Percentiles rank a stretch among this genome's conserved stretches.
Evolutionary conservation across 2,888 invertebrate species (phyloP).

Genomic region (Antitype chi): DNA sequence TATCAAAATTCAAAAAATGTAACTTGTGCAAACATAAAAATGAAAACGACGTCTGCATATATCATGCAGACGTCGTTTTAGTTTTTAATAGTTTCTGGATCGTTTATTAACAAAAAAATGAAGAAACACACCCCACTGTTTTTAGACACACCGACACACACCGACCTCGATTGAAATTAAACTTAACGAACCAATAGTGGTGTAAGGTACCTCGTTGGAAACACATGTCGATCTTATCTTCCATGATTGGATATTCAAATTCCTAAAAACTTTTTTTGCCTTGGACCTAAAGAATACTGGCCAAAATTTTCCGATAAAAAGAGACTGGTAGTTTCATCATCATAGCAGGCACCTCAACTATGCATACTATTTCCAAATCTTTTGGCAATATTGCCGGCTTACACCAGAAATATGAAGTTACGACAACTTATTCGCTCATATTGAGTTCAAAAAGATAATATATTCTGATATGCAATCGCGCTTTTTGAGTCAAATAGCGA

Average conservation of each 20-base stretch:
- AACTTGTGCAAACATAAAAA: neutral
- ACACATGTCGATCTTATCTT: neutral
- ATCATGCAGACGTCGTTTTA: too few species aligned
- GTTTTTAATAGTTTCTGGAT: too few species aligned
- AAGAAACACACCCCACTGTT: too few species aligned
- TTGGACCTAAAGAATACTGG: neutral
- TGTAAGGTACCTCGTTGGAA: neutral
- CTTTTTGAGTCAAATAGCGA: neutral
- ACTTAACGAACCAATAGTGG: neutral
- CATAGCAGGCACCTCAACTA: neutral
- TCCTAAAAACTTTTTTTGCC: too few species aligned
- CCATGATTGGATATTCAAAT: slow-evolving; percentile 15
- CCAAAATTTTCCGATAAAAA: neutral
- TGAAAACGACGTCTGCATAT: too few species aligned
- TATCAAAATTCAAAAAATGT: neutral
- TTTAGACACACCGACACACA: neutral
- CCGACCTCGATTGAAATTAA: neutral
- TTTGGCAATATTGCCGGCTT: slow-evolving; percentile 30
- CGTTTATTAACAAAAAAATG: too few species aligned
- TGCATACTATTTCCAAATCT: slow-evolving; percentile 11
- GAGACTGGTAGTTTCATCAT: neutral
- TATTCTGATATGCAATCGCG: neutral
- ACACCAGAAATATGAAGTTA: slow-evolving; percentile 8
- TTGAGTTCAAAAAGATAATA: neutral
- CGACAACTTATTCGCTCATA: slow-evolving; percentile 5